Evolutionary conservation across 2,888 invertebrate genomes (phyloP).

Genomic region (Philhelius pedissequus): DNA sequence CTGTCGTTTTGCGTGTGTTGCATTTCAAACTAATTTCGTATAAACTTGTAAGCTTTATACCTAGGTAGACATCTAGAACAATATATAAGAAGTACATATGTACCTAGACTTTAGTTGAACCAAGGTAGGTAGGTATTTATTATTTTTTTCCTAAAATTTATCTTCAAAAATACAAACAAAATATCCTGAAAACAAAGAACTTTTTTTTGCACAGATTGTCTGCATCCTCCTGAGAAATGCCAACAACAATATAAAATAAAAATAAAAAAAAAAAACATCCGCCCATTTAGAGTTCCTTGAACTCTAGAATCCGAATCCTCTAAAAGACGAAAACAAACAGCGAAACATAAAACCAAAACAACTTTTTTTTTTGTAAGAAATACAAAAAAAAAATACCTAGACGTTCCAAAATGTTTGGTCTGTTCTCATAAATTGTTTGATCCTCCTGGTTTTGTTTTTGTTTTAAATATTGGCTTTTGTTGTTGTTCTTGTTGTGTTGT

Average conservation of each 20-base stretch:
- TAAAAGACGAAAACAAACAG: conserved; percentile 36
- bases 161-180: background rate
- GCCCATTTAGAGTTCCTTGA: conserved; percentile 34
- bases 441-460: conserved; percentile 25
- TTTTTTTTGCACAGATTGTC: background rate
- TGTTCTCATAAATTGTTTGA: conserved; percentile 6
- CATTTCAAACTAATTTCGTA: too few relatives aligned
- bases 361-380: conserved; percentile 15
- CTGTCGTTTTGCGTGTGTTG: too few relatives aligned
- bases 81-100: too few relatives aligned
- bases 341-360: conserved; percentile 39
- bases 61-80: too few relatives aligned
- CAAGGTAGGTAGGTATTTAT: too few relatives aligned
- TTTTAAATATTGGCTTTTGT: conserved; percentile 38
- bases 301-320: conserved; percentile 15
- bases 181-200: background rate
- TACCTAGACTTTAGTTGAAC: too few relatives aligned
- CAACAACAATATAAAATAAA: background rate
- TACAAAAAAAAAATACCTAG: background rate
- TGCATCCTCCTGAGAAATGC: background rate
- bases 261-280: conserved; percentile 1
- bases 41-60: too few relatives aligned
- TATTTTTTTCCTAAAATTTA: background rate
- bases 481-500: conserved; percentile 37
- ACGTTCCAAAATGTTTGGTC: background rate